Conservation (phyloP, 2,113 vertebrate species). For the Tichodroma muraria region DNA sequence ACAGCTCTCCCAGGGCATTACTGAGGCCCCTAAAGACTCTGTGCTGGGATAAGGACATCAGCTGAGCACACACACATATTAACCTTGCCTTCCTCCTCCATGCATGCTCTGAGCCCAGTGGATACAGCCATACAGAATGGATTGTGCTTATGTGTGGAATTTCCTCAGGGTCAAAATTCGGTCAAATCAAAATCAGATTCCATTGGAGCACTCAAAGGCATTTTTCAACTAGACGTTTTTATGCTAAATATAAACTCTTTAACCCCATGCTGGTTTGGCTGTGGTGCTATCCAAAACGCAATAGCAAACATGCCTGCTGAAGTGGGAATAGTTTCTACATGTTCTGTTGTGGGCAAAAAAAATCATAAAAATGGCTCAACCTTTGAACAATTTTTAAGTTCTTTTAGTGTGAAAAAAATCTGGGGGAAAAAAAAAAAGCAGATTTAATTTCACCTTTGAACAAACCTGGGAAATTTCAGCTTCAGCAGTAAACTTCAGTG, state of each 20-base stretch:
- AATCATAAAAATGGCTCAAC: not conserved
- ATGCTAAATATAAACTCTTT: constrained; percentile 27
- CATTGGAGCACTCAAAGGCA: constrained; percentile 3
- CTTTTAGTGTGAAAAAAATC: not conserved
- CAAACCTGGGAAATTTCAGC: not conserved
- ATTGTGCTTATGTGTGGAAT: not conserved
- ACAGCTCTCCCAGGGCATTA: not conserved
- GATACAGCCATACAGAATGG: not conserved
- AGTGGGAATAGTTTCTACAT: not conserved
- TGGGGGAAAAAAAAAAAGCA: not conserved
- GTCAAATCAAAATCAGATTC: constrained; percentile 39
- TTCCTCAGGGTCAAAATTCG: constrained; percentile 24
- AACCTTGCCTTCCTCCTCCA: not conserved
- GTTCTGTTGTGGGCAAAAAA: not conserved
- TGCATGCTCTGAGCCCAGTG: not conserved
- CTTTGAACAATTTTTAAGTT: not conserved
- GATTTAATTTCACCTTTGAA: not conserved
- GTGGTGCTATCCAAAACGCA: not conserved
- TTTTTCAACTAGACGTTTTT: constrained; percentile 25
- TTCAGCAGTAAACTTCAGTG: not conserved
- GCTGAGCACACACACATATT: rapidly evolving
- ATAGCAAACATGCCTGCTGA: not conserved
- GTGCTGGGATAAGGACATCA: not conserved
- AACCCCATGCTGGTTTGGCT: not conserved
- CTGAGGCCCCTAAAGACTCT: not conserved